Percentiles rank a stretch among this genome's conserved stretches.
Conservation (phyloP, 2,113 vertebrate genomes). For the Sturnira hondurensis region DNA sequence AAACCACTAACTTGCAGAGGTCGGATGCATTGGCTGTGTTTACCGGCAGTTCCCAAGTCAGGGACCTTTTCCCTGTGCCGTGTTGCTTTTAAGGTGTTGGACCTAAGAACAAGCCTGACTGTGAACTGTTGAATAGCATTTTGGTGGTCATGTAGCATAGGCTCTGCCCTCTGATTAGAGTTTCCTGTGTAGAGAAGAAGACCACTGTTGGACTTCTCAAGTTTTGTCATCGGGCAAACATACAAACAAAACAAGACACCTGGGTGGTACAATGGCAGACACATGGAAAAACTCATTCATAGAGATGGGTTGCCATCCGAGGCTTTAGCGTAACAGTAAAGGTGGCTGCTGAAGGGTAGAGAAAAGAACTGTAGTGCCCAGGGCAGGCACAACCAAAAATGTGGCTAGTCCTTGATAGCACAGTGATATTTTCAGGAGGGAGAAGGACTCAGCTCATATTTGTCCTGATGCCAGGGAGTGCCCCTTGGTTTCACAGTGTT, state of each 20-base stretch:
- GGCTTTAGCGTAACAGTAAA: neutral
- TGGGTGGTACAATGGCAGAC: neutral
- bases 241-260: neutral
- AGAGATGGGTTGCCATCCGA: neutral
- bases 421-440: neutral
- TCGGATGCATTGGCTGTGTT: neutral
- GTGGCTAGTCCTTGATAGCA: neutral
- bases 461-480: neutral
- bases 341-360: neutral
- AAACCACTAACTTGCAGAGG: neutral
- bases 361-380: neutral
- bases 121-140: neutral
- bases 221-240: neutral
- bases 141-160: neutral
- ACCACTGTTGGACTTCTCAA: neutral
- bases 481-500: neutral
- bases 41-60: neutral
- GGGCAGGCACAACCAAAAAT: neutral
- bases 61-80: neutral
- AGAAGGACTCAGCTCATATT: neutral
- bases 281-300: neutral
- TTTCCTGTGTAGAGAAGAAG: neutral
- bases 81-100: neutral
- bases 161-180: neutral
- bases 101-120: neutral